phyloP scores from a whole-genome alignment of 2,888 invertebrate species.

The Caenorhabditis zanzibari region DNA sequence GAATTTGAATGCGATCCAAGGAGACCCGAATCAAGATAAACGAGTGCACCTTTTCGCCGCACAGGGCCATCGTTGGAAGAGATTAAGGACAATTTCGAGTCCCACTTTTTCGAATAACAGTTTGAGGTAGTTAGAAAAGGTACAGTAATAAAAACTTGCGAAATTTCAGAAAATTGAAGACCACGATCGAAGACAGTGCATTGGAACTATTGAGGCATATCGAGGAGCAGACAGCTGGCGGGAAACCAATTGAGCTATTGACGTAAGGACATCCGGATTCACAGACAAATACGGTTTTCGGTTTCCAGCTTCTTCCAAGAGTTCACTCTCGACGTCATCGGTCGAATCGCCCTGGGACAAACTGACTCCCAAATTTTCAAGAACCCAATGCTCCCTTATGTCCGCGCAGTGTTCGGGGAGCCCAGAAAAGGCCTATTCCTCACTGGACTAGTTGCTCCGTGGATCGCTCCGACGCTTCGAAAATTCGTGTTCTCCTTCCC shows the following conservation, averaged over 20 bases:
- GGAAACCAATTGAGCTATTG: conserved; percentile 28
- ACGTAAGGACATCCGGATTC: background rate
- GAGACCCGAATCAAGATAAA: conserved; percentile 69
- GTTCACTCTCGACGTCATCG: conserved; percentile 8
- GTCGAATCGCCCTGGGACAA: conserved; percentile 4
- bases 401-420: conserved; percentile 6
- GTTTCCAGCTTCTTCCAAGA: conserved; percentile 65
- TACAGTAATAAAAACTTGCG: background rate
- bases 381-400: conserved; percentile 28
- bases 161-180: conserved; percentile 81
- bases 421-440: conserved; percentile 12
- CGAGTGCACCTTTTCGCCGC: conserved; percentile 81
- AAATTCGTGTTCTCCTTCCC: conserved; percentile 22
- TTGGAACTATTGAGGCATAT: conserved; percentile 42
- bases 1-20: conserved; percentile 81
- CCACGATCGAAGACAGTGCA: conserved; percentile 26
- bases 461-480: conserved; percentile 2
- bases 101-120: conserved; percentile 85
- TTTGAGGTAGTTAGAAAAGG: conserved; percentile 76
- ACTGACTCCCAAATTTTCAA: conserved; percentile 48
- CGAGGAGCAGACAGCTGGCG: conserved; percentile 30
- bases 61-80: conserved; percentile 85
- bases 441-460: background rate
- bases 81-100: conserved; percentile 85
- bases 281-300: background rate